These are phyloP conservation scores for Kryptolebias marmoratus DNA, from an alignment of 2,113 vertebrate genomes.

Conservation along the genomic window DNA sequence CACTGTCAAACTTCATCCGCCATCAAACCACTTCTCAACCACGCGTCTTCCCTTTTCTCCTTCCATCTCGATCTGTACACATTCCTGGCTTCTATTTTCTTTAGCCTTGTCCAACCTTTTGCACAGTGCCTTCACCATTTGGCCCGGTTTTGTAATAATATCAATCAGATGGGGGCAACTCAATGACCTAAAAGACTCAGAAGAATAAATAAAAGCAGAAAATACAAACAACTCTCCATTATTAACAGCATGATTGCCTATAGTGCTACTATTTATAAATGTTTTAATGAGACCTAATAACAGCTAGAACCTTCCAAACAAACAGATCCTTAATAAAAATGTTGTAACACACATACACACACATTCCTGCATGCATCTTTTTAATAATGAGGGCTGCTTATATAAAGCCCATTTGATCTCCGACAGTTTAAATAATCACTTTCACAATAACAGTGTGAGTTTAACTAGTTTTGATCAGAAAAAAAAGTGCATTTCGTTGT, in stretches of 20 bases:
- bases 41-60: not conserved
- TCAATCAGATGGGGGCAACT: constrained; percentile 29
- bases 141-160: constrained; percentile 38
- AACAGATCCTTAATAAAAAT: constrained; percentile 44
- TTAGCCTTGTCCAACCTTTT: not conserved
- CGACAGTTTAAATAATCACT: constrained; percentile 23
- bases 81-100: constrained; percentile 12
- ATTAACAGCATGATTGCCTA: constrained; percentile 62
- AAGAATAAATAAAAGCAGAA: constrained; percentile 76
- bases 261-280: constrained; percentile 55
- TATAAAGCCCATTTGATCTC: constrained; percentile 8
- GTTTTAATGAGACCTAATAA: constrained; percentile 51
- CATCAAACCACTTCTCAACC: constrained; percentile 13
- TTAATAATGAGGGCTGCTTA: constrained; percentile 18
- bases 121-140: not conserved
- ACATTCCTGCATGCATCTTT: constrained; percentile 39
- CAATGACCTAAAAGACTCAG: constrained; percentile 38
- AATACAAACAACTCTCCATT: constrained; percentile 60
- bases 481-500: constrained; percentile 71
- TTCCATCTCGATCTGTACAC: constrained; percentile 20
- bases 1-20: constrained; percentile 9
- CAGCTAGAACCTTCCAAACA: constrained; percentile 52
- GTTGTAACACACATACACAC: constrained; percentile 72
- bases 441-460: constrained; percentile 36
- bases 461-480: constrained; percentile 41